Base-by-base conservation (phyloP, 2,888 invertebrate species). In the Tetanocera ferruginea region DNA sequence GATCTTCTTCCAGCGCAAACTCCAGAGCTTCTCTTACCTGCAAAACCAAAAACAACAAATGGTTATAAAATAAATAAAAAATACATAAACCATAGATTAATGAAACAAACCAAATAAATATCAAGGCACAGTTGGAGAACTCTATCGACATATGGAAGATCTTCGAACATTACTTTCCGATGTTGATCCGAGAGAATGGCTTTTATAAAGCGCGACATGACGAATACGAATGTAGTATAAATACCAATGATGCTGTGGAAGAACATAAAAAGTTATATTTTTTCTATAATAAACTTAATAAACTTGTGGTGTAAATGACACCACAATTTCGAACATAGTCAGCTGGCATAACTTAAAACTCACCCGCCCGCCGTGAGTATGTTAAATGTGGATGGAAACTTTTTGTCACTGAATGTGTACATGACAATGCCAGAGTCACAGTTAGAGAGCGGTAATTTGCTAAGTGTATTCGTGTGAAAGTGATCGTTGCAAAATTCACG, bases 281-380 rank as follows among this genome's bases (percentile, higher is more conserved):
- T n/a, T n/a, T n/a, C n/a, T n/a, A n/a, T n/a, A n/a, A n/a, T n/a
- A n/a, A n/a, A n/a, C n/a, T n/a, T n/a, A n/a, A n/a, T n/a, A n/a
- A n/a, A n/a, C n/a, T n/a, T n/a, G n/a, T n/a, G n/a, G n/a, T n/a
- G n/a, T n/a, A n/a, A n/a, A n/a, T n/a, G n/a, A n/a, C n/a, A n/a
- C n/a, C n/a, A n/a, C n/a, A n/a, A 51, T 62, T 34, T 49, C 60
- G 6, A 14, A 28, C 14, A 51, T 1, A 5, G 17, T 17, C 0
- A 66, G 9, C 37, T 66, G 0, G n/a, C 11, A 34, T 66, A 5
- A 67, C 60, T 23, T 17, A 67, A n/a, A 34, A 90, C 94, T 92
- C 91, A 98, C 98, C 98, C 98, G 90, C 97, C 96, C 64, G 96
- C 97, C 73, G 97, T 97, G 79, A 98, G 93, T 80, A 97, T 94